phyloP scores from a whole-genome alignment of 2,113 vertebrate species.

The Etia nguti region DNA sequence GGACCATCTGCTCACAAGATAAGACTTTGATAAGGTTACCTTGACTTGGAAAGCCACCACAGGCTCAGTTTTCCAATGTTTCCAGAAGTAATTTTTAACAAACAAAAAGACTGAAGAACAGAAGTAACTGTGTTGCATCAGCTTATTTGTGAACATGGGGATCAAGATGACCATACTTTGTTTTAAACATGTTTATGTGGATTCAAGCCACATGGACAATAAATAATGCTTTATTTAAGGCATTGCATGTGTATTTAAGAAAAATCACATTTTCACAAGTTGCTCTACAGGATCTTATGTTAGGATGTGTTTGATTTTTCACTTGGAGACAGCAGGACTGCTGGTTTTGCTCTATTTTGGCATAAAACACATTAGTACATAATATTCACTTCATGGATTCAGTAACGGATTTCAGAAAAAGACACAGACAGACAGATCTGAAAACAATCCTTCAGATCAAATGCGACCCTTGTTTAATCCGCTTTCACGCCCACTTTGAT shows the following conservation, averaged over 20 bases:
- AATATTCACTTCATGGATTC: conserved; percentile 12
- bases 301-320: conserved; percentile 11
- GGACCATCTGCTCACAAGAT: conserved; percentile 73
- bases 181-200: background rate
- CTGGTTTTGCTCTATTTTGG: conserved; percentile 14
- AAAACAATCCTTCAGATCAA: background rate
- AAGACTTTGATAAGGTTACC: conserved; percentile 75
- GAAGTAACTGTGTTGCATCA: background rate
- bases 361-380: background rate
- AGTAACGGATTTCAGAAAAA: background rate
- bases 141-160: background rate
- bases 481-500: background rate
- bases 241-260: background rate
- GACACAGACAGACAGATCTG: background rate
- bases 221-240: background rate
- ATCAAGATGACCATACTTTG: background rate
- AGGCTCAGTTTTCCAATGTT: background rate
- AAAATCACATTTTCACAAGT: background rate
- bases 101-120: background rate
- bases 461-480: background rate
- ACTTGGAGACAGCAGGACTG: background rate
- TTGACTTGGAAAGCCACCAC: conserved; percentile 72
- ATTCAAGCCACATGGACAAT: background rate
- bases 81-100: background rate
- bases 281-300: background rate